phyloP scores from a whole-genome alignment of 2,797 vertebrate species.

The Mionectes olivaceus region DNA sequence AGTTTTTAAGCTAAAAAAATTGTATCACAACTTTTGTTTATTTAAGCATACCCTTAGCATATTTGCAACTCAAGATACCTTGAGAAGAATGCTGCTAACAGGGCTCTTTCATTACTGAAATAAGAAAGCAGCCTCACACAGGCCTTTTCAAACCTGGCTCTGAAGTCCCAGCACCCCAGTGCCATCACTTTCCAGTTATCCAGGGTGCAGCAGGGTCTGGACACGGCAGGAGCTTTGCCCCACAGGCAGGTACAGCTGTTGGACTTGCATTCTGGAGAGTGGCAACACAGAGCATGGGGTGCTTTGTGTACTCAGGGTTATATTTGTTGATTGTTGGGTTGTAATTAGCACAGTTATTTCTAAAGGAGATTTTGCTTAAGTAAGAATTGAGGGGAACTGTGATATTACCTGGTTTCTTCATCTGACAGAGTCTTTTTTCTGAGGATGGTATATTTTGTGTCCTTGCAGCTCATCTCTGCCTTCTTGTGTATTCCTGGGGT shows the following conservation, averaged over 20 bases:
- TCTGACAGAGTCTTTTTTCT: not conserved
- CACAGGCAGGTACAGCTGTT: not conserved
- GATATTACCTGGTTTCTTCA: not conserved
- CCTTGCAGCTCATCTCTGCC: not conserved
- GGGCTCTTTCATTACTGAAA: not conserved
- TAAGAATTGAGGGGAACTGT: not conserved
- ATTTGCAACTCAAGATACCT: not conserved
- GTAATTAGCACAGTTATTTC: not conserved
- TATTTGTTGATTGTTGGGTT: not conserved
- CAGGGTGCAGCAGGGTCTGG: not conserved
- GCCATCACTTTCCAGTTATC: not conserved
- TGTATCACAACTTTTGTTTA: no score
- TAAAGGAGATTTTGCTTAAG: not conserved
- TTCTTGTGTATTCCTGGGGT: not conserved
- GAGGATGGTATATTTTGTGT: not conserved
- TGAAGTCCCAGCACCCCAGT: not conserved
- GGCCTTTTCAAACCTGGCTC: not conserved
- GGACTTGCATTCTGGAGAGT: not conserved
- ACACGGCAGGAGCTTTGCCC: not conserved
- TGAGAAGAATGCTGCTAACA: not conserved
- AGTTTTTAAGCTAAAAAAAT: not conserved
- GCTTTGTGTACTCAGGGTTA: not conserved
- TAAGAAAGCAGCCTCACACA: not conserved
- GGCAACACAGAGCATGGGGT: accelerated
- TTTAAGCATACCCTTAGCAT: not conserved